Percentiles rank a stretch among this genome's conserved stretches.
Conservation (phyloP, 2,113 vertebrate genomes). For the Thalassoma bifasciatum region DNA sequence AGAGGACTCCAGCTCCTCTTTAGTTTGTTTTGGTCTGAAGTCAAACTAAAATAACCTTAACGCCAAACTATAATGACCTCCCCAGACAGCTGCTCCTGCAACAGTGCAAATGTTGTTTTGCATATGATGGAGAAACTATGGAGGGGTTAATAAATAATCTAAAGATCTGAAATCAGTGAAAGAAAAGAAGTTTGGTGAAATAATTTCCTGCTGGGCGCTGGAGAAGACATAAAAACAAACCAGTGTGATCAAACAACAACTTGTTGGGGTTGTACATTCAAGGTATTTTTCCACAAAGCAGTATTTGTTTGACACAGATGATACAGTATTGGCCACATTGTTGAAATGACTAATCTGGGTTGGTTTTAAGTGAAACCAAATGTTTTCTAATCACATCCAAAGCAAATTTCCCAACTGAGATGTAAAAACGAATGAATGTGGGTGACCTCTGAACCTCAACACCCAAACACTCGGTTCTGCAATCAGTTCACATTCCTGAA, state of each 20-base stretch:
- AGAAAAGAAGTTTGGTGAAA: background rate
- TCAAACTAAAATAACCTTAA: background rate
- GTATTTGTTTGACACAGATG: too few species aligned
- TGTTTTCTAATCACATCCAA: too few species aligned
- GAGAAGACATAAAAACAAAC: too few species aligned
- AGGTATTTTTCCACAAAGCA: too few species aligned
- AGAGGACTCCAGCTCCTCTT: background rate
- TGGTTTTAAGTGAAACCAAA: too few species aligned
- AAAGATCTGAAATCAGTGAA: background rate
- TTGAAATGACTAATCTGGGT: too few species aligned
- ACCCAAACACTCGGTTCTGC: background rate
- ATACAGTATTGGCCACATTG: too few species aligned
- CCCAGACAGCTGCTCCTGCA: background rate
- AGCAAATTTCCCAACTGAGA: too few species aligned
- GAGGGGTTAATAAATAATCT: background rate
- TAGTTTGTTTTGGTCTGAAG: constrained; percentile 35
- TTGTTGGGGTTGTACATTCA: too few species aligned
- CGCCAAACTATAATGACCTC: constrained; percentile 3
- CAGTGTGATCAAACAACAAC: background rate
- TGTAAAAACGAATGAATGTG: background rate
- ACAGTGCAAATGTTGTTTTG: background rate
- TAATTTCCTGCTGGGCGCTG: background rate
- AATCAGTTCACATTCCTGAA: background rate
- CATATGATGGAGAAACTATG: background rate
- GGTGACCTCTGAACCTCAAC: background rate